phyloP scores from a whole-genome alignment of 2,888 invertebrate species.

The Amphipyra berbera region DNA sequence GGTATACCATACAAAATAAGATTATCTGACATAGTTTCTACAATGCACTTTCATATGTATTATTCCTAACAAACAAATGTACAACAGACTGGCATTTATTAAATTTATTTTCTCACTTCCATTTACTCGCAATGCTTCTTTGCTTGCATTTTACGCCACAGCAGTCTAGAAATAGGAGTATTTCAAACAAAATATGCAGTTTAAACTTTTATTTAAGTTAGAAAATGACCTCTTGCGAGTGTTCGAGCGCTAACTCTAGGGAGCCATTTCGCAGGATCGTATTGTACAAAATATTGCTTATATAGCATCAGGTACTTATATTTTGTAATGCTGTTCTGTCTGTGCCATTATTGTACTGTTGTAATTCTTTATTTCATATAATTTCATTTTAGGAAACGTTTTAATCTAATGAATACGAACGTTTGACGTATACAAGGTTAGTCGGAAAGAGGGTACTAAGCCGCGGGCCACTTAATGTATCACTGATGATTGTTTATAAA shows the following conservation, averaged over 20 bases:
- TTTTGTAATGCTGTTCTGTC: slow-evolving; percentile 1
- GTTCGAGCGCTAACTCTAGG: slow-evolving; percentile 20
- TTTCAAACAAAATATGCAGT: slow-evolving; percentile 29
- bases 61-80: not conserved
- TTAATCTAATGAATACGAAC: no score
- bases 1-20: no score
- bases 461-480: no score
- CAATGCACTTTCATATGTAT: not conserved
- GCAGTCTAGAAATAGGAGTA: slow-evolving; percentile 9
- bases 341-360: slow-evolving; percentile 1
- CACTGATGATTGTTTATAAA: no score
- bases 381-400: not conserved
- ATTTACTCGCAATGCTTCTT: slow-evolving; percentile 4
- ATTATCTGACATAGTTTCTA: not conserved
- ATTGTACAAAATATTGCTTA: slow-evolving; percentile 47
- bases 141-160: not conserved
- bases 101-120: slow-evolving; percentile 1
- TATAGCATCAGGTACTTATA: slow-evolving; percentile 24
- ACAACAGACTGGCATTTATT: not conserved
- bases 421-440: not conserved
- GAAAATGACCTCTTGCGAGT: slow-evolving; percentile 30
- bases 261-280: slow-evolving; percentile 34
- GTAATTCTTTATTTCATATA: not conserved
- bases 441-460: not conserved
- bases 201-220: slow-evolving; percentile 45